These are phyloP conservation scores for Hemiscyllium ocellatum DNA, from an alignment of 2,113 vertebrate species.

Conservation along the genomic window DNA sequence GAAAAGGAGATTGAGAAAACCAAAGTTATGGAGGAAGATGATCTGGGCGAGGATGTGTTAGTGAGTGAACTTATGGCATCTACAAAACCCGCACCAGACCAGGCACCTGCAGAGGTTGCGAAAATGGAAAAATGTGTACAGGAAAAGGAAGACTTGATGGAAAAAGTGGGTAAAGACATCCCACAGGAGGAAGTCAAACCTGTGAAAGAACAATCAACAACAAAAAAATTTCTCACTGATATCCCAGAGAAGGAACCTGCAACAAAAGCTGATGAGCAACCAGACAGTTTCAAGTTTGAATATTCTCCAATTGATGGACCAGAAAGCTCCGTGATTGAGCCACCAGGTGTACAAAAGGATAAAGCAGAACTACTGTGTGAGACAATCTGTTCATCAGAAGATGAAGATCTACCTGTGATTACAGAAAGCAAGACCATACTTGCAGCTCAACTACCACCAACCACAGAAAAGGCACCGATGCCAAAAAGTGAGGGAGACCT, in stretches of 20 bases:
- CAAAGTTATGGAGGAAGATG: not conserved
- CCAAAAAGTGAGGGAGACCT: not conserved
- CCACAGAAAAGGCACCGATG: not conserved
- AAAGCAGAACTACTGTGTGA: not conserved
- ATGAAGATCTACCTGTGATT: not conserved
- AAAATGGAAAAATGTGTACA: not conserved
- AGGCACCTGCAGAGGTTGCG: not conserved
- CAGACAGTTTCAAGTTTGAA: not conserved
- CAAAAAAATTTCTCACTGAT: slow-evolving; percentile 34
- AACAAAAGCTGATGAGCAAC: slow-evolving; percentile 44
- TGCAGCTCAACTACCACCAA: not conserved
- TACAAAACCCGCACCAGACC: not conserved
- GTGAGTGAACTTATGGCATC: not conserved
- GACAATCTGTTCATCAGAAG: not conserved
- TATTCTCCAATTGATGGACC: not conserved
- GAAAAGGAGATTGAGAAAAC: not conserved
- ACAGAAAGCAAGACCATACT: not conserved
- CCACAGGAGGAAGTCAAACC: not conserved
- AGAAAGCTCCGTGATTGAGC: not conserved
- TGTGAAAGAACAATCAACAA: slow-evolving; percentile 41
- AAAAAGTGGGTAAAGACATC: slow-evolving; percentile 44
- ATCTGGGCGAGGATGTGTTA: not conserved
- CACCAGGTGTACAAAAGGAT: not conserved
- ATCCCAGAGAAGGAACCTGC: slow-evolving; percentile 60
- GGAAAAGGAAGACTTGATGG: not conserved